Base-by-base conservation (phyloP, 35 echinoderm and acorn worm species). In the Heliocidaris tuberculata region DNA sequence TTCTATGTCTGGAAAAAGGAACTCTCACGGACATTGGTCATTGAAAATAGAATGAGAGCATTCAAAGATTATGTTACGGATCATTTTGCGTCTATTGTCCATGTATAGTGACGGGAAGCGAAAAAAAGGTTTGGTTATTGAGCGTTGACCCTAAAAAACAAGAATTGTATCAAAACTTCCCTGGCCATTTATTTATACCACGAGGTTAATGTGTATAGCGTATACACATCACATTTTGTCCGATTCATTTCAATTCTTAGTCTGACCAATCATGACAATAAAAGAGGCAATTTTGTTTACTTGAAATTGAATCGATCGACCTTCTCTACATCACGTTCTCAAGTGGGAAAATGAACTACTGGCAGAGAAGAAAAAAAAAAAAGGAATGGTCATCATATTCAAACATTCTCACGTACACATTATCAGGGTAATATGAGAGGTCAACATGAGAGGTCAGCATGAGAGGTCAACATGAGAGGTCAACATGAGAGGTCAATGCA, bases 21-120 rank as follows among this genome's bases (percentile, higher is more conserved):
- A 21, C 19, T 78, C 27, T n/a, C 65, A 78, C 27, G 65, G 65
- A 78, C 65, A 78, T 78, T n/a, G 65, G 65, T 27, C 65, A 78
- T 27, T 78, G 65, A 19, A 78, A 78, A 78, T 24, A 78, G 2
- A 78, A 78, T 0, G 27, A n/a, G 7, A 78, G 65, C 65, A 78
- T 78, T 78, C 65, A 78, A 78, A 78, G 65, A 78, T 78, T 78
- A 78, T 78, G 65, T 78, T 78, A 78, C 65, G 65, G 65, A 78
- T 78, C 65, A 78, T 78, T 78, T 78, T 78, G 65, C 65, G 19
- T n/a, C 19, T 78, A 78, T 78, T 78, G 65, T 27, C 35, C 35
- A 78, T 7, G 65, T 27, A 24, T 19, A 42, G 65, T 78, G 65
- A 78, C 7, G 65, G 7, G 27, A 78, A 78, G 27, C 2, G 27